Conservation (phyloP, 2,797 vertebrate genomes). For the Rachycentron canadum region DNA sequence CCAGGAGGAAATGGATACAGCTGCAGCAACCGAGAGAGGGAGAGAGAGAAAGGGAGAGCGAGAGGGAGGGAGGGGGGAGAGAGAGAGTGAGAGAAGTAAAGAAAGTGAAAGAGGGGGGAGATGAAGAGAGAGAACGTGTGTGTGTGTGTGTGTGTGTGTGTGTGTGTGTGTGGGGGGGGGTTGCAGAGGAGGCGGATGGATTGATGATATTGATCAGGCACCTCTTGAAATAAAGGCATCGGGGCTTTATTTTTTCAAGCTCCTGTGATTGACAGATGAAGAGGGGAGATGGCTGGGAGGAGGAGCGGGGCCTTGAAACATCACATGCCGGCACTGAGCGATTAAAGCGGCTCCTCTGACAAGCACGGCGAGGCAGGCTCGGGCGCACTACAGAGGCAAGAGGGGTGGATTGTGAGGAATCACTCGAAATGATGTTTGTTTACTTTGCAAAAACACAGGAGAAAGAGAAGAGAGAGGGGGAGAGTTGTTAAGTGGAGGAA, state of each 20-base stretch:
- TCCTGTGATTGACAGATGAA: constrained; percentile 92
- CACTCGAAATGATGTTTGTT: constrained; percentile 98
- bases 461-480: constrained; percentile 61
- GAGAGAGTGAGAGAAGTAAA: constrained; percentile 71
- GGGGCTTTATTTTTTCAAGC: constrained; percentile 88
- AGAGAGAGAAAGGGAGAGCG: constrained; percentile 82
- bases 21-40: constrained; percentile 92
- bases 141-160: constrained; percentile 85
- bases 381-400: constrained; percentile 72
- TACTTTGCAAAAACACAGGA: constrained; percentile 89
- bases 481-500: constrained; percentile 71
- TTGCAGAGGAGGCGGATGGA: constrained; percentile 82
- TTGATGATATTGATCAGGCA: constrained; percentile 99
- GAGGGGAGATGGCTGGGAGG: constrained; percentile 88
- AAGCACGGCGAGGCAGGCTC: constrained; percentile 68
- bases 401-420: constrained; percentile 88
- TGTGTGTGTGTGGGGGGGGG: constrained; percentile 81
- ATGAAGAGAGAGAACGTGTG: constrained; percentile 69
- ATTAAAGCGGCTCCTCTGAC: constrained; percentile 79
- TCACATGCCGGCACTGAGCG: constrained; percentile 82
- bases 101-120: constrained; percentile 49
- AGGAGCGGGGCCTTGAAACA: constrained; percentile 94
- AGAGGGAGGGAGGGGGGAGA: constrained; percentile 55
- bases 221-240: constrained; percentile 96
- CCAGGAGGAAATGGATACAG: constrained; percentile 99